Conservation (phyloP, 2,888 invertebrate species). For the Alcis repandata region DNA sequence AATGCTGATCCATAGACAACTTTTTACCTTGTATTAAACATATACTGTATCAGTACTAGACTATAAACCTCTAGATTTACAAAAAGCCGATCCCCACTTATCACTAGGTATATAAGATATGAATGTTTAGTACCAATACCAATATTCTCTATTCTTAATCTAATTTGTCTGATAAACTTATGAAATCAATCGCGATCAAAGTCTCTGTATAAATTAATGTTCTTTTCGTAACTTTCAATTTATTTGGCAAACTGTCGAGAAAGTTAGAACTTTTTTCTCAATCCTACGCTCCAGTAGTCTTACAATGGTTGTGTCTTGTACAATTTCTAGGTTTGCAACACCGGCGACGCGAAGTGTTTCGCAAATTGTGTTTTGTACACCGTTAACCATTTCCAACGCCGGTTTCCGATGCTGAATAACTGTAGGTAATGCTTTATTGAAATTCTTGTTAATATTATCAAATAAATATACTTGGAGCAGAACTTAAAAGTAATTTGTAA, state of each 20-base stretch:
- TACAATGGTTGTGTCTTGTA: conserved; percentile 69
- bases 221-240: conserved; percentile 73
- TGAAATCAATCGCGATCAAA: conserved; percentile 2
- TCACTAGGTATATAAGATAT: neutral
- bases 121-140: too few species aligned
- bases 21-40: too few species aligned
- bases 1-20: too few species aligned
- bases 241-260: conserved; percentile 73
- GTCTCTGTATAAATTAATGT: conserved; percentile 35
- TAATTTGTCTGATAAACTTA: conserved; percentile 1
- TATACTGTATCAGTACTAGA: too few species aligned
- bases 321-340: conserved; percentile 83
- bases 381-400: conserved; percentile 36
- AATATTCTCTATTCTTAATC: neutral
- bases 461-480: neutral
- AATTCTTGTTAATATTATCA: neutral
- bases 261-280: conserved; percentile 82
- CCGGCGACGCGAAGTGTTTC: conserved; percentile 69
- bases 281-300: conserved; percentile 83
- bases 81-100: neutral
- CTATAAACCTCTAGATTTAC: neutral
- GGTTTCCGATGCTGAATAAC: conserved; percentile 32
- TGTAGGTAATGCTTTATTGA: conserved; percentile 32
- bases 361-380: conserved; percentile 65
- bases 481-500: neutral